A percentile compares a stretch with the other conserved stretches of the same genome.
Conservation (phyloP, 2,113 vertebrate genomes). For the Isichthys henryi region DNA sequence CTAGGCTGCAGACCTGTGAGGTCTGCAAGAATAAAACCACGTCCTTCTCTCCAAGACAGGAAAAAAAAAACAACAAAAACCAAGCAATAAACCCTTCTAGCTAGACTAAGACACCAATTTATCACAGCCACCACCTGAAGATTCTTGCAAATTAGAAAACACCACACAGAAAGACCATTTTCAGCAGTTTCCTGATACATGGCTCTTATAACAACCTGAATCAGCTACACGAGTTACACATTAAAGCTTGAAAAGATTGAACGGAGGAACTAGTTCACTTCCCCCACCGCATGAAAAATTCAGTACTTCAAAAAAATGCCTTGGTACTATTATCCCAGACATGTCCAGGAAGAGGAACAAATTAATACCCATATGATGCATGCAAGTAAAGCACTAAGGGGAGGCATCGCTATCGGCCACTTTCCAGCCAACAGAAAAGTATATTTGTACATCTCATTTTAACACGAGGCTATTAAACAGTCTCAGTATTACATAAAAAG, state of each 20-base stretch:
- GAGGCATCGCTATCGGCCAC: background rate
- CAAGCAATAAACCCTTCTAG: background rate
- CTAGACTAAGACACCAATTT: background rate
- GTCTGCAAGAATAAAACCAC: background rate
- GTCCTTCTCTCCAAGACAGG: background rate
- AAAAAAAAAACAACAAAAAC: background rate
- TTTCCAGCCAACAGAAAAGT: background rate
- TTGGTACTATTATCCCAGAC: background rate
- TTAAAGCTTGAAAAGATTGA: background rate
- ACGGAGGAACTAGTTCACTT: background rate
- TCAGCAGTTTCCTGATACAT: background rate
- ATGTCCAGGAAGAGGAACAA: background rate
- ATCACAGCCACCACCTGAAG: background rate
- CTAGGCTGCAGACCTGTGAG: background rate
- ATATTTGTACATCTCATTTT: background rate
- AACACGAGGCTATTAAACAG: background rate
- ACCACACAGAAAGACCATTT: background rate
- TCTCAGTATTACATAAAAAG: background rate
- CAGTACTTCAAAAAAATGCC: background rate
- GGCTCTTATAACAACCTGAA: background rate
- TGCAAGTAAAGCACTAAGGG: background rate
- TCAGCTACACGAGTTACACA: constrained; percentile 9
- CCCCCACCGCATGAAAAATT: background rate
- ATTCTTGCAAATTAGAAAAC: background rate
- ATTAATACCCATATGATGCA: constrained; percentile 1